phyloP scores from a whole-genome alignment of 2,888 invertebrate species.

The Mesoligia furuncula region DNA sequence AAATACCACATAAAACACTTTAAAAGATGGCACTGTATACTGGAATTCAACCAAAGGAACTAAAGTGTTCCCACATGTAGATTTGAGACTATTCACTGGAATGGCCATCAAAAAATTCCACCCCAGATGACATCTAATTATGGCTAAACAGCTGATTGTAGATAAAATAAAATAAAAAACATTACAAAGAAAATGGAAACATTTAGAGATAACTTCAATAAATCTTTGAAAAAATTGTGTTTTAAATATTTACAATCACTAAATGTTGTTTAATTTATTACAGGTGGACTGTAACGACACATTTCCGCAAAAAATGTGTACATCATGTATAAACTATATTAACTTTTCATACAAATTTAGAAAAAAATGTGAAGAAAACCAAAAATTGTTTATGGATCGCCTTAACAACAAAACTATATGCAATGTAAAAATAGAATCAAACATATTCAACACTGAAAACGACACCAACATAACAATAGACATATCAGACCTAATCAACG shows the following conservation, averaged over 20 bases:
- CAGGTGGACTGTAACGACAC: constrained; percentile 71
- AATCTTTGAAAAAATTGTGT: too few species aligned
- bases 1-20: too few species aligned
- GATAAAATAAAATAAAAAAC: too few species aligned
- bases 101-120: too few species aligned
- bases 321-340: constrained; percentile 66
- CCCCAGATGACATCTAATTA: too few species aligned
- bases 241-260: neutral
- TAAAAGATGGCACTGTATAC: too few species aligned
- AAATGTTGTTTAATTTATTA: constrained; percentile 34
- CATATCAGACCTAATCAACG: constrained; percentile 68
- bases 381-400: constrained; percentile 63
- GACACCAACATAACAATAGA: constrained; percentile 64
- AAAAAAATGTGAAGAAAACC: constrained; percentile 70
- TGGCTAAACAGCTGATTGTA: too few species aligned
- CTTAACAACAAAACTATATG: constrained; percentile 34
- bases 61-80: too few species aligned
- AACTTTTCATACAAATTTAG: constrained; percentile 71
- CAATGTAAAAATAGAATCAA: constrained; percentile 69
- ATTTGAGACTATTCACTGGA: too few species aligned
- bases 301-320: constrained; percentile 73
- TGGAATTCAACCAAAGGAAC: too few species aligned
- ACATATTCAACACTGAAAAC: constrained; percentile 50
- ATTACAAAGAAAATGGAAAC: too few species aligned
- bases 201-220: too few species aligned